Evolutionary conservation across 2,797 vertebrate species (phyloP).

Genomic region (Sus cebifrons): DNA sequence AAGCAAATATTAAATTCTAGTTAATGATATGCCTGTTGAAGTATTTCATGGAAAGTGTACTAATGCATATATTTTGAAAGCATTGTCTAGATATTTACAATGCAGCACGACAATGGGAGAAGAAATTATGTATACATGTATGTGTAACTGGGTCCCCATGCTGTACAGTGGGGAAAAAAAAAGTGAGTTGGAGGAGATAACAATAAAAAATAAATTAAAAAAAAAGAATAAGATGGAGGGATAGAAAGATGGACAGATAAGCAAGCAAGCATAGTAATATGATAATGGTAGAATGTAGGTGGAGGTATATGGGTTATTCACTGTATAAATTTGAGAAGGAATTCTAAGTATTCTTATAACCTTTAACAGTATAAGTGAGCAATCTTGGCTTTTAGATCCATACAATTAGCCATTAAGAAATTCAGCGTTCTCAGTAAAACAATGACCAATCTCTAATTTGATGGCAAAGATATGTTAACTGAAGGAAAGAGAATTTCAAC

Average conservation of each 20-base stretch:
- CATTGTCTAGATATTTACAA: neutral
- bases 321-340: neutral
- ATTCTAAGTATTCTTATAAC: constrained; percentile 36
- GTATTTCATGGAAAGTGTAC: neutral
- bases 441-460: neutral
- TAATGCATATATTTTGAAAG: neutral
- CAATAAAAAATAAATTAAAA: no score
- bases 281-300: neutral
- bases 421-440: constrained; percentile 17
- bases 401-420: constrained; percentile 56
- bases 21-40: neutral
- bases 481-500: constrained; percentile 13
- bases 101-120: no score
- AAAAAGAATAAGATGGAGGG: neutral
- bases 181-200: no score
- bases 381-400: constrained; percentile 23
- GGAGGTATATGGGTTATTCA: neutral
- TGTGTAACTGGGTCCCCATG: no score
- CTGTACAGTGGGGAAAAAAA: no score
- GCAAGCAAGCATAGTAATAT: neutral
- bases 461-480: neutral
- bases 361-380: constrained; percentile 59
- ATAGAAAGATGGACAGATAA: neutral
- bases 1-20: constrained; percentile 39
- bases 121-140: no score